These are phyloP conservation scores for Polypterus senegalus DNA, from an alignment of 2,113 vertebrate species.

Conservation along the genomic window DNA sequence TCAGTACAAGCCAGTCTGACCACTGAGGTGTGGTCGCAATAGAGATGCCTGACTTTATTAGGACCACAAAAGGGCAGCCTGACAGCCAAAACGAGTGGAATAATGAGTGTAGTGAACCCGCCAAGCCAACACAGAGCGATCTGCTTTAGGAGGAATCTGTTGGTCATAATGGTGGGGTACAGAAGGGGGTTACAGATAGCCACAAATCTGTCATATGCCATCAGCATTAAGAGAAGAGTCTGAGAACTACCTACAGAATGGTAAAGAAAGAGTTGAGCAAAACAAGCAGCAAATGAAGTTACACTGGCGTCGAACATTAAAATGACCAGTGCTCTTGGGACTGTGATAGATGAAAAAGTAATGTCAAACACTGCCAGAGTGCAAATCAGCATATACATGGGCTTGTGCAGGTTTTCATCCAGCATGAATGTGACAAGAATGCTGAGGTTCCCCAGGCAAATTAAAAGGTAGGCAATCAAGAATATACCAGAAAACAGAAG, in stretches of 20 bases:
- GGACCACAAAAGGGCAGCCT: slow-evolving; percentile 27
- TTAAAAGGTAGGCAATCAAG: slow-evolving; percentile 14
- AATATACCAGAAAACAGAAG: no score
- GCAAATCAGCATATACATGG: slow-evolving; percentile 25
- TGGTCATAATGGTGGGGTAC: slow-evolving; percentile 19
- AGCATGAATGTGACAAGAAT: slow-evolving; percentile 10
- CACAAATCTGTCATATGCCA: slow-evolving; percentile 20
- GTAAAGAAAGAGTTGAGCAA: slow-evolving; percentile 26
- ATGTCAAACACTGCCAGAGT: slow-evolving; percentile 21
- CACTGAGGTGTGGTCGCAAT: slow-evolving; percentile 16
- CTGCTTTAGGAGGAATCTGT: slow-evolving; percentile 6
- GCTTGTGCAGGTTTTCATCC: slow-evolving; percentile 14
- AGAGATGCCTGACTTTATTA: slow-evolving; percentile 23
- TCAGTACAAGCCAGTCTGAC: slow-evolving; percentile 20
- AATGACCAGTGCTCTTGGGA: slow-evolving; percentile 13
- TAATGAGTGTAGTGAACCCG: slow-evolving; percentile 20
- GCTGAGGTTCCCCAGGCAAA: slow-evolving; percentile 18
- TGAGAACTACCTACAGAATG: slow-evolving; percentile 22
- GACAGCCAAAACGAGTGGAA: slow-evolving; percentile 21
- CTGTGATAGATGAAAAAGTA: slow-evolving; percentile 17
- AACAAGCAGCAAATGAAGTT: slow-evolving; percentile 20
- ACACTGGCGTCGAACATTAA: slow-evolving; percentile 17
- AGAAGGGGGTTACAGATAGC: slow-evolving; percentile 19
- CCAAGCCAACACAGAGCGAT: slow-evolving; percentile 8
- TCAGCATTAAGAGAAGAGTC: slow-evolving; percentile 22